phyloP scores from a whole-genome alignment of 2,888 invertebrate species.

The Drosophila greeni region DNA sequence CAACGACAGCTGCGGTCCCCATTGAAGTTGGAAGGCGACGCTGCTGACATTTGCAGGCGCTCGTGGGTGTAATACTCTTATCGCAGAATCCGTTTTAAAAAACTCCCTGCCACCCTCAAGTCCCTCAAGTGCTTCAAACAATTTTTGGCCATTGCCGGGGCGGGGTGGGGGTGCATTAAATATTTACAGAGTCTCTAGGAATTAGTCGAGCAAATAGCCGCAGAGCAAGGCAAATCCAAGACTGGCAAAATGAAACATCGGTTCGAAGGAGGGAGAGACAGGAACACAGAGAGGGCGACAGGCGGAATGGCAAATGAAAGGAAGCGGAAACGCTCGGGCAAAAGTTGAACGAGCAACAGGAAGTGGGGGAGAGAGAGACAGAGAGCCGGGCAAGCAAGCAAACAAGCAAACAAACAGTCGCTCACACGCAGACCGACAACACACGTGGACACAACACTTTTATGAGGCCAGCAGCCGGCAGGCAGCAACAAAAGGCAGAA shows the following conservation, averaged over 20 bases:
- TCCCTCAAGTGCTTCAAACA: conserved; percentile 21
- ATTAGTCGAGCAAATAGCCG: conserved; percentile 30
- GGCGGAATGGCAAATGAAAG: conserved; percentile 55
- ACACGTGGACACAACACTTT: conserved; percentile 47
- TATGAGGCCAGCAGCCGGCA: conserved; percentile 38
- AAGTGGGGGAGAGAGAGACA: conserved; percentile 17
- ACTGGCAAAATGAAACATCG: conserved; percentile 23
- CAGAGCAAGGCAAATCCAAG: conserved; percentile 19
- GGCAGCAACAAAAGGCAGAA: conserved; percentile 55
- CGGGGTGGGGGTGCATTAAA: conserved; percentile 11
- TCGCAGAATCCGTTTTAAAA: conserved; percentile 1
- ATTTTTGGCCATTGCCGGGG: background rate
- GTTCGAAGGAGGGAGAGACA: background rate
- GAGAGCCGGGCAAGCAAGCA: background rate
- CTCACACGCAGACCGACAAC: conserved; percentile 21
- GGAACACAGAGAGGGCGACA: background rate
- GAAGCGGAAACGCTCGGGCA: conserved; percentile 66
- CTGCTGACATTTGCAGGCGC: conserved; percentile 10
- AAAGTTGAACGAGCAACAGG: conserved; percentile 60
- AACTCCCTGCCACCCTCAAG: background rate
- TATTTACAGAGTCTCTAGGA: conserved; percentile 21
- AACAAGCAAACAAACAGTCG: conserved; percentile 31
- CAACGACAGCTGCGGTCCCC: conserved; percentile 20
- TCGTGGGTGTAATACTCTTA: conserved; percentile 4
- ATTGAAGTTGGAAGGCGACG: conserved; percentile 17